These are phyloP conservation scores for Oenanthe melanoleuca DNA, from an alignment of 2,113 vertebrate genomes.

Conservation along the genomic window DNA sequence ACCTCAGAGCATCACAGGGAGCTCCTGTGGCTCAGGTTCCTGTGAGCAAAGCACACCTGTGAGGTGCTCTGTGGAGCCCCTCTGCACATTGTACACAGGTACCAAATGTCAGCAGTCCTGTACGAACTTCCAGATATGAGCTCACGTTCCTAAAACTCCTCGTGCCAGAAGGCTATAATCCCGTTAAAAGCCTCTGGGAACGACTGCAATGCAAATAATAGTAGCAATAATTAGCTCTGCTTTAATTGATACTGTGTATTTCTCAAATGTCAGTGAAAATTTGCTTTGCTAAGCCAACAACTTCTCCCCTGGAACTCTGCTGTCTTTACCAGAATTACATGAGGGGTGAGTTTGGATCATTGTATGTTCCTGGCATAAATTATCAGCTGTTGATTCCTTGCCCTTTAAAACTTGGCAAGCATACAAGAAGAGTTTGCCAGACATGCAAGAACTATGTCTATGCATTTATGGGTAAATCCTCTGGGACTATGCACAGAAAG, in stretches of 20 bases:
- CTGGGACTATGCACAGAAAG: background rate
- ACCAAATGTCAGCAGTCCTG: background rate
- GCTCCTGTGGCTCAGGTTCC: background rate
- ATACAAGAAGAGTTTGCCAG: conserved; percentile 60
- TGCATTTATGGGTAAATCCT: conserved; percentile 54
- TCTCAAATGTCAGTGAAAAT: conserved; percentile 64
- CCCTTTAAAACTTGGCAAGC: conserved; percentile 66
- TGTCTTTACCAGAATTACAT: conserved; percentile 61
- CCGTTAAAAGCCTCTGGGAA: conserved; percentile 35
- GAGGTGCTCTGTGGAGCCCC: background rate
- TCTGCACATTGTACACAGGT: background rate
- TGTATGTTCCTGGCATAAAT: conserved; percentile 58
- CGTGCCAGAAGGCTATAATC: conserved; percentile 35
- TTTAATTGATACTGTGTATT: conserved; percentile 70
- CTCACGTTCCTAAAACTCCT: conserved; percentile 1
- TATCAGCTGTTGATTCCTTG: conserved; percentile 59
- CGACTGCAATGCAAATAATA: conserved; percentile 65
- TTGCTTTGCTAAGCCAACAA: conserved; percentile 59
- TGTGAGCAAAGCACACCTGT: background rate
- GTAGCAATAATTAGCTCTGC: conserved; percentile 67
- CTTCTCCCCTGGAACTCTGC: conserved; percentile 55
- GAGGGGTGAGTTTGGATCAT: conserved; percentile 56
- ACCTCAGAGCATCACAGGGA: background rate
- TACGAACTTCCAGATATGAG: background rate
- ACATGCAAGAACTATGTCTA: conserved; percentile 24